Evolutionary conservation across 2,113 vertebrate genomes (phyloP).

Genomic region (Gavialis gangeticus): DNA sequence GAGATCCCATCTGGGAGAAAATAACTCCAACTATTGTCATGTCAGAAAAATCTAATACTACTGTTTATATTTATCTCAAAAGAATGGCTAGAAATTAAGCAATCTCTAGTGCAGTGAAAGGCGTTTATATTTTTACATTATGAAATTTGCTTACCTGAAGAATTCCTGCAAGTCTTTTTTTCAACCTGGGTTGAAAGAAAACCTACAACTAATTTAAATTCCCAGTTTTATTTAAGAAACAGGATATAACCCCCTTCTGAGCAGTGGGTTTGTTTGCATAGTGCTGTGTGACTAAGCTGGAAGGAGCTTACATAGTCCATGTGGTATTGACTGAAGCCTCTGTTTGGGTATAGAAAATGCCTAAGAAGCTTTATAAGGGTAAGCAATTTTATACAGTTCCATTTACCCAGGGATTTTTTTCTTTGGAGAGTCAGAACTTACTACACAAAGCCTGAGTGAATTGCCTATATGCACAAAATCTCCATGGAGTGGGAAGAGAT

Average conservation of each 20-base stretch:
- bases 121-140: neutral
- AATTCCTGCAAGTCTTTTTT: neutral
- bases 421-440: neutral
- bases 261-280: neutral
- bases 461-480: neutral
- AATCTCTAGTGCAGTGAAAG: constrained; percentile 30
- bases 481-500: neutral
- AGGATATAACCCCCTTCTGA: accelerated
- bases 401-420: neutral
- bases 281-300: neutral
- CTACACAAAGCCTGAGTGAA: neutral
- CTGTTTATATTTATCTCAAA: neutral
- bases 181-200: neutral
- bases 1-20: constrained; percentile 5
- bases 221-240: neutral
- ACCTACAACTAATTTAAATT: neutral
- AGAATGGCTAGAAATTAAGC: constrained; percentile 37
- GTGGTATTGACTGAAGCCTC: neutral
- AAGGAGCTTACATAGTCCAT: neutral
- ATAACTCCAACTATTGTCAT: neutral
- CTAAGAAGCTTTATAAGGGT: neutral
- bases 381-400: neutral
- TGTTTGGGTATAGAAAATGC: neutral
- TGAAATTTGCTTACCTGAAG: constrained; percentile 1
- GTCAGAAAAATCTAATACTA: neutral